Percentiles rank a stretch among this genome's conserved stretches.
Evolutionary conservation across 2,797 vertebrate species (phyloP).

Genomic region (Tenualosa thibaudeaui): DNA sequence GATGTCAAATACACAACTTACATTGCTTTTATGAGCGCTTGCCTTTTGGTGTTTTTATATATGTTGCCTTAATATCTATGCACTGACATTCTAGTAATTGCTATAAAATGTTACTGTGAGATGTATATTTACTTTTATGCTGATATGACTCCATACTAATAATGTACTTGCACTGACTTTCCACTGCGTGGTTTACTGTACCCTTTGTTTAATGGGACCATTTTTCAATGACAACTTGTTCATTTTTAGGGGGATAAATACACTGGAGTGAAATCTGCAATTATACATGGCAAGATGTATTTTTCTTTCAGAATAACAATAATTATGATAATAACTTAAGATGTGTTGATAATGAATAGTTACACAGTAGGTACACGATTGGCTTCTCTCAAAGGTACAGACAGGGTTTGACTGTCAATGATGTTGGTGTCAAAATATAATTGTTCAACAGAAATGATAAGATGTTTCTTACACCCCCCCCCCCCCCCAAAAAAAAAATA

Average conservation of each 20-base stretch:
- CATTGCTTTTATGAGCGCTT: background rate
- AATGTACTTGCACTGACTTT: background rate
- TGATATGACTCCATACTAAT: background rate
- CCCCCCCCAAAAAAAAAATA: too few relatives aligned
- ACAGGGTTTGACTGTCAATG: background rate
- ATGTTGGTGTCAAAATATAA: background rate
- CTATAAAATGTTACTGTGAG: background rate
- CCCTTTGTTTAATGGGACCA: background rate
- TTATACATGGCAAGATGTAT: background rate
- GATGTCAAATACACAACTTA: background rate
- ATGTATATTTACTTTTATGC: background rate
- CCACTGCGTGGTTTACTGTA: background rate
- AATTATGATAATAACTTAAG: background rate
- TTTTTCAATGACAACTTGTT: background rate
- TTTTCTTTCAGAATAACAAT: too few relatives aligned
- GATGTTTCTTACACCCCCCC: too few relatives aligned
- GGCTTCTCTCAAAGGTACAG: background rate
- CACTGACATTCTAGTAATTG: background rate
- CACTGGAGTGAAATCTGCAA: background rate
- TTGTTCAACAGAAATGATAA: background rate
- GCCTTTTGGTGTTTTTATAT: background rate
- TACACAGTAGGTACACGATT: background rate
- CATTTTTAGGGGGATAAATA: background rate
- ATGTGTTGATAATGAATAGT: background rate
- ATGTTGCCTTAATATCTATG: background rate